Conservation (phyloP, 2,113 vertebrate species). For the Rhabdomys dilectus region DNA sequence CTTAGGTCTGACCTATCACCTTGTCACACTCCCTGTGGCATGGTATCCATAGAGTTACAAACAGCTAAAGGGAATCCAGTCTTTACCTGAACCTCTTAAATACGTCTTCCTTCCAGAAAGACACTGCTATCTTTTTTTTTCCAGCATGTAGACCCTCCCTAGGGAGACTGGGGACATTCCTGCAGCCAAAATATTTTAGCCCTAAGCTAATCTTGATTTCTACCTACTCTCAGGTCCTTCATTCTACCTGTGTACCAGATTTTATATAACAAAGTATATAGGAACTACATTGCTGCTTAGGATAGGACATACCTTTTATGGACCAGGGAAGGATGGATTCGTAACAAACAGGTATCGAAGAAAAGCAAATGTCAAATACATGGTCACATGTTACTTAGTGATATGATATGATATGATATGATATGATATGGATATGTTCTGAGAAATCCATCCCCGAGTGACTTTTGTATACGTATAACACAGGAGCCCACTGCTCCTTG, state of each 20-base stretch:
- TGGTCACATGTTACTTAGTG: not conserved
- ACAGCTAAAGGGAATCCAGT: not conserved
- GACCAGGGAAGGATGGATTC: not conserved
- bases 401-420: too few relatives aligned
- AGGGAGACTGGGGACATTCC: not conserved
- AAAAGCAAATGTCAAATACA: not conserved
- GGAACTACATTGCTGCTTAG: not conserved
- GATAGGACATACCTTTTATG: not conserved
- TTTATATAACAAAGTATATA: not conserved
- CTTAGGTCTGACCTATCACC: not conserved
- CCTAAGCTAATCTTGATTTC: not conserved
- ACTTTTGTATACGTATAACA: not conserved
- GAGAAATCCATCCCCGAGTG: not conserved
- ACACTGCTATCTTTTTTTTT: too few relatives aligned
- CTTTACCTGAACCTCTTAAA: not conserved
- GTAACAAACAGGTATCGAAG: fast-evolving
- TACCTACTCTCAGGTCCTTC: not conserved
- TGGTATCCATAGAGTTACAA: not conserved
- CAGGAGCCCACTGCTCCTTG: not conserved
- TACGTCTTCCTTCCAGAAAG: not conserved
- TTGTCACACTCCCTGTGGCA: not conserved
- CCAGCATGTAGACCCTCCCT: fast-evolving
- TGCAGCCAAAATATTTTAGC: not conserved
- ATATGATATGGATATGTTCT: not conserved
- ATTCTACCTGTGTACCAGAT: not conserved